Percentiles rank a stretch among this genome's conserved stretches.
Evolutionary conservation across 2,797 vertebrate genomes (phyloP).

Genomic region (Jordanella pulchra): DNA sequence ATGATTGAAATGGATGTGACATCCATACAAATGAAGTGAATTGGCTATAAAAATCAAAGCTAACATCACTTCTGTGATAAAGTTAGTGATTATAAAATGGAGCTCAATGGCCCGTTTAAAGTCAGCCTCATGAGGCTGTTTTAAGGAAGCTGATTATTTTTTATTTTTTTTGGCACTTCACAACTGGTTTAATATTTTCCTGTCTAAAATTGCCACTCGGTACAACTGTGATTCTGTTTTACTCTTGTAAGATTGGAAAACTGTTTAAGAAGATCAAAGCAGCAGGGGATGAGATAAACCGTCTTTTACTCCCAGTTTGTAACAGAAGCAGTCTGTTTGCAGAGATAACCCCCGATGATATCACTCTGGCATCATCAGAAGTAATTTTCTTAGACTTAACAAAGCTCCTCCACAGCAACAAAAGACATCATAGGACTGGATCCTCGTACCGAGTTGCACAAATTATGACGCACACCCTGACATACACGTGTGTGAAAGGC

Average conservation of each 20-base stretch:
- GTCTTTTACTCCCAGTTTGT: conserved; percentile 18
- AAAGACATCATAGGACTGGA: conserved; percentile 14
- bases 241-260: neutral
- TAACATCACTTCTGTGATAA: neutral
- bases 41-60: neutral
- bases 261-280: conserved; percentile 7
- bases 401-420: conserved; percentile 36
- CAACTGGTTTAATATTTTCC: neutral
- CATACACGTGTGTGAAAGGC: neutral
- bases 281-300: conserved; percentile 2
- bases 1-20: neutral
- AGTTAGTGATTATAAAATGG: neutral
- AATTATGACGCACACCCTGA: conserved; percentile 9
- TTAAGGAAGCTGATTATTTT: neutral
- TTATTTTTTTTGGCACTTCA: neutral
- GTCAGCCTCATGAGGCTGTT: neutral
- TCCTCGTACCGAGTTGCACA: conserved; percentile 6
- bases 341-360: conserved; percentile 31
- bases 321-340: conserved; percentile 33
- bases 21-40: conserved; percentile 5
- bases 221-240: conserved; percentile 2
- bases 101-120: neutral
- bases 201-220: neutral
- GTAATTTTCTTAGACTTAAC: conserved; percentile 31
- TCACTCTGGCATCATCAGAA: conserved; percentile 29